phyloP scores from a whole-genome alignment of 2,113 vertebrate species.

The Poecile atricapillus region DNA sequence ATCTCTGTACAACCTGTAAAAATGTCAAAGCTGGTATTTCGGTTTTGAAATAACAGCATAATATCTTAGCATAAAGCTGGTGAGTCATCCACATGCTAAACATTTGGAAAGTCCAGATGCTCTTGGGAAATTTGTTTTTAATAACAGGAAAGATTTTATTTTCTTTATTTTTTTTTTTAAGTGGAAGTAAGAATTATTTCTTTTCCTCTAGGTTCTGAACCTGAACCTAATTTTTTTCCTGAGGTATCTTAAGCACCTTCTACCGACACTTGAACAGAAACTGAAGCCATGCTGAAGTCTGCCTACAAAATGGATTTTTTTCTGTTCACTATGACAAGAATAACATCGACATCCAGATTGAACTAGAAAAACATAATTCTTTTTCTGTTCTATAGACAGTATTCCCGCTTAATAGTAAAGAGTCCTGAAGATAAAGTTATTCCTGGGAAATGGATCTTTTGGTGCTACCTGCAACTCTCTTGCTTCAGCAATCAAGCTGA shows the following conservation, averaged over 20 bases:
- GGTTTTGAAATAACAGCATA: constrained; percentile 29
- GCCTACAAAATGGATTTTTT: not conserved
- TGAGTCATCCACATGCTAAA: constrained; percentile 47
- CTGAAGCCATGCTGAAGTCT: not conserved
- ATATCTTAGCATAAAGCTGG: constrained; percentile 45
- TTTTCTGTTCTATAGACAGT: not conserved
- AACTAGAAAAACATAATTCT: not conserved
- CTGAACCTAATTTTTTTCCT: not conserved
- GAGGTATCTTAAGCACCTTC: not conserved
- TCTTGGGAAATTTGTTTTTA: constrained; percentile 21
- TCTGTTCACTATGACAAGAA: not conserved
- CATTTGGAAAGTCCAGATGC: constrained; percentile 45
- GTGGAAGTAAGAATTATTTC: not conserved
- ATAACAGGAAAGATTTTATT: constrained; percentile 22
- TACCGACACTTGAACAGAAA: not conserved
- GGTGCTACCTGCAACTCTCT: not conserved
- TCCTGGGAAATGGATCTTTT: not conserved
- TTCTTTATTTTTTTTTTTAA: not conserved
- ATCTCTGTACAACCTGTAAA: not conserved
- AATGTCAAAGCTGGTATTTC: constrained; percentile 45
- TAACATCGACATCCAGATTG: not conserved
- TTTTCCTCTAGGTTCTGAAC: not conserved
- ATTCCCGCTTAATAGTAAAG: not conserved
- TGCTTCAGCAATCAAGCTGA: not conserved
- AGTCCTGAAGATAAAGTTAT: not conserved